Base-by-base conservation (phyloP, 2,113 vertebrate genomes). In the Phodopus roborovskii region DNA sequence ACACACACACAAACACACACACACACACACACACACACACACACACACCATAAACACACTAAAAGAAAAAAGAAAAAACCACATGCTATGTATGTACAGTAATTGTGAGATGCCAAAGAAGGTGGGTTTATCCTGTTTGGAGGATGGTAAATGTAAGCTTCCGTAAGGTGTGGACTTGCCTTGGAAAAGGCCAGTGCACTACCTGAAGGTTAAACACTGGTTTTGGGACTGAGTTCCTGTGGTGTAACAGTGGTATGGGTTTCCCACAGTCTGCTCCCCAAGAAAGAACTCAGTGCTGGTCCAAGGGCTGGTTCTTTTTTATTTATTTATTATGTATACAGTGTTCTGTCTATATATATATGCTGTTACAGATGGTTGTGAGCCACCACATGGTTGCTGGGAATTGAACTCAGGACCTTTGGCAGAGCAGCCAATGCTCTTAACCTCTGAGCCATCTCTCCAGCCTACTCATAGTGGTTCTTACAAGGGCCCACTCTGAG, bases 211-310 rank as follows among this genome's bases (percentile, higher is more conserved):
- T 60, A 92, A 53, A 71, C 12, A 42, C 66, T 82, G 22, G 9
- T 62, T 50, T 79, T 86, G 68, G 42, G 48, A 77, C 6, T 39
- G 3, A 90, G 74, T 56, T 56, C 7, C 56, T 12, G 33, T 74
- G 64, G 1, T 30, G 15, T 50, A 3, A 39, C 3, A 45, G 22
- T 7, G 9, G 22, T 0, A 4, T 19, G 11, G 50, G 17, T 68
- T 71, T 58, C 68, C 77, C 22, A 10, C 66, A 66, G 30, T 24
- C 22, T 26, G 22, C 26, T 70, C 22, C 73, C 86, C 17, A 22
- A 4, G 9, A 22, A 16, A 68, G 75, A 75, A 56, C 85, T 90
- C 70, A 36, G 70, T 82, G 48, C 50, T 78, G 56, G 33, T 28
- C 86, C 83, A 48, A 45, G 53, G 45, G 75, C 45, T 17, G n/a